Base-by-base conservation (phyloP, 1,140 invertebrate genomes). In the Bombus cullumanus region DNA sequence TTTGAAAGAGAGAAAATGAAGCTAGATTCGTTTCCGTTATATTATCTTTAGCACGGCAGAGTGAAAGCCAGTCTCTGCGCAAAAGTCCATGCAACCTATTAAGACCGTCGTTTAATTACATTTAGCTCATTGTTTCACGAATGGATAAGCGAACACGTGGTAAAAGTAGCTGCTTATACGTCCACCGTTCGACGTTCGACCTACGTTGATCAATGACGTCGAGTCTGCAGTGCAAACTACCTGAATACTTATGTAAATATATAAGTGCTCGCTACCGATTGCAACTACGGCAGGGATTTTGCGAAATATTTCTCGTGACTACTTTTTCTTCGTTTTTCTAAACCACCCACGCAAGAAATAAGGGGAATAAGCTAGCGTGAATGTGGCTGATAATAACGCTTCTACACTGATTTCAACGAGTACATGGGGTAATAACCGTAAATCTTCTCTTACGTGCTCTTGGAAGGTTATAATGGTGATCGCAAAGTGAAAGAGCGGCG, bases 351-450 rank as follows among this genome's bases (percentile, higher is more conserved):
- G 77, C 73, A 34, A 88, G 86, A 86, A 69, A 78, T 77, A 77
- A 81, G 15, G 53, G 57, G 43, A 37, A 66, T 68, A 86, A 76
- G 75, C 57, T 66, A 78, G 87, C 89, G 85, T 87, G 89, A 89
- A 86, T 83, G 81, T 68, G 34, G 47, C 37, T 84, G 85, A 90
- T 89, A 88, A 83, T 80, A 83, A 81, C 74, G 77, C 53, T 86
- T 81, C 80, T 86, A 69, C 76, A 81, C 81, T 89, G 86, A 90
- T 89, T 86, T 78, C 57, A 69, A 72, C 79, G 62, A 69, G 79
- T 84, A 79, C 75, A 68, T 53, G 15, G n/a, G 41, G 69, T 47
- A 57, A 81, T 86, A 90, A 88, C 28, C 83, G 64, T 89, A 90
- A 89, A 84, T 89, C 53, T 59, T 59, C 66, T 47, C 74, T 86